Evolutionary conservation across 2,888 invertebrate genomes (phyloP), one percentile per base, ranked within the genome.

Genomic region (Eudemis profundana): DNA sequence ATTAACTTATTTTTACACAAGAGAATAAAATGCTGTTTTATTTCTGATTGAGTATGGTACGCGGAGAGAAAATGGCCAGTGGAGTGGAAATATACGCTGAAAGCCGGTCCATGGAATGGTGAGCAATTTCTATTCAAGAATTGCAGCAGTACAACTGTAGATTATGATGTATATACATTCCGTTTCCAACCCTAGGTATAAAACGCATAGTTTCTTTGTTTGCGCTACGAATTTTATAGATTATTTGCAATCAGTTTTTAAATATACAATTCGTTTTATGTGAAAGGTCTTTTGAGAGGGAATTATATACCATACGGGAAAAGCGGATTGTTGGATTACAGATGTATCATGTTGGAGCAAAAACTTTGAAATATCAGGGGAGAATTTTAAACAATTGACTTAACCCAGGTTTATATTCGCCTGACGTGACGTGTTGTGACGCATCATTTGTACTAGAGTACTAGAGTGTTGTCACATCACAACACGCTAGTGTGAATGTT

Each of bases 91-190:
- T 27, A 54, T 42, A 54, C 40, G 23, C 27, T 54, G 7, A 54
- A 54, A 54, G 54, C 54, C 23, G 40, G 54, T 14, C 17, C 27
- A 42, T 17, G 42, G 12, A 54, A 42, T 54, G 54, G 40, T 42
- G 54, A 27, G 27, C 40, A 54, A 54, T 54, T 54, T 27, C 27
- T 27, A 54, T 54, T 54, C 54, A 27, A 54, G 17, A 40, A 42
- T 42, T 40, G 54, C 42, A 12, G 42, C 54, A 40, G 17, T 27
- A 54, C 54, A 17, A 27, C 27, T 54, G 42, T 54, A 54, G 40
- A 27, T 54, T 53, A 15, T 12, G 17, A 27, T 54, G 54, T 27
- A 17, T 54, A 40, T 27, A 17, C 27, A 14, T 54, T 54, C 27
- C n/a, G 46, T 5, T 46, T 5, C 12, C 4, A 4, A 21, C 19